Evolutionary conservation across 2,888 invertebrate species (phyloP).

Genomic region (Rhingia rostrata): DNA sequence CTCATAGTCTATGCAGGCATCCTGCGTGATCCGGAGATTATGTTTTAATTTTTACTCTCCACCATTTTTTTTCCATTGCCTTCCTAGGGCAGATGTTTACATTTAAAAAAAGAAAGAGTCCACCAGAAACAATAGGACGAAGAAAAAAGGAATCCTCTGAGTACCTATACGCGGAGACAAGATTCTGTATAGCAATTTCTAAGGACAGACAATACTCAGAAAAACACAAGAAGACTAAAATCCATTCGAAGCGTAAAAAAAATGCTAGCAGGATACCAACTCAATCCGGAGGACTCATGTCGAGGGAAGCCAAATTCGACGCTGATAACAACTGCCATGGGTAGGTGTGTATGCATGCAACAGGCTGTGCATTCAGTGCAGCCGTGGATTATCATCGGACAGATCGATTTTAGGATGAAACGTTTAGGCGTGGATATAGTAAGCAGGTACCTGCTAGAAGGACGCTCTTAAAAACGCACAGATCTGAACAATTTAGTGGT

Average conservation of each 20-base stretch:
- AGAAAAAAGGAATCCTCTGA: constrained; percentile 18
- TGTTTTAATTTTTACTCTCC: constrained; percentile 36
- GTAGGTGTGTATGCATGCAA: constrained; percentile 64
- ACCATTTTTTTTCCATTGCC: not conserved
- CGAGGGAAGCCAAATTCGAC: constrained; percentile 38
- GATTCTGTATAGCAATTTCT: constrained; percentile 25
- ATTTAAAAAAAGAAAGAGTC: constrained; percentile 25
- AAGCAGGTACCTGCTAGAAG: constrained; percentile 22
- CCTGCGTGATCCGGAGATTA: constrained; percentile 33
- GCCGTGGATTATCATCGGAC: constrained; percentile 52
- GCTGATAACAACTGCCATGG: constrained; percentile 35
- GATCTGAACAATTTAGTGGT: constrained; percentile 30
- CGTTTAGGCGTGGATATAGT: constrained; percentile 12
- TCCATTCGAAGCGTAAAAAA: constrained; percentile 54
- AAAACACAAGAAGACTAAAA: constrained; percentile 14
- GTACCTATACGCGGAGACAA: constrained; percentile 28
- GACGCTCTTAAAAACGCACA: not conserved
- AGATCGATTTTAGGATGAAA: constrained; percentile 40
- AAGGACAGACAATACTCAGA: constrained; percentile 1
- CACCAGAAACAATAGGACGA: constrained; percentile 46
- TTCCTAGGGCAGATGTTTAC: constrained; percentile 55
- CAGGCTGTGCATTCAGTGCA: constrained; percentile 62
- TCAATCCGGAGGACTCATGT: constrained; percentile 5
- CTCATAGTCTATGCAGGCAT: no score
- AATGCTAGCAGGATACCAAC: constrained; percentile 23